Conservation (phyloP, 2,113 vertebrate species). For the Sterrhoptilus dennistouni region DNA sequence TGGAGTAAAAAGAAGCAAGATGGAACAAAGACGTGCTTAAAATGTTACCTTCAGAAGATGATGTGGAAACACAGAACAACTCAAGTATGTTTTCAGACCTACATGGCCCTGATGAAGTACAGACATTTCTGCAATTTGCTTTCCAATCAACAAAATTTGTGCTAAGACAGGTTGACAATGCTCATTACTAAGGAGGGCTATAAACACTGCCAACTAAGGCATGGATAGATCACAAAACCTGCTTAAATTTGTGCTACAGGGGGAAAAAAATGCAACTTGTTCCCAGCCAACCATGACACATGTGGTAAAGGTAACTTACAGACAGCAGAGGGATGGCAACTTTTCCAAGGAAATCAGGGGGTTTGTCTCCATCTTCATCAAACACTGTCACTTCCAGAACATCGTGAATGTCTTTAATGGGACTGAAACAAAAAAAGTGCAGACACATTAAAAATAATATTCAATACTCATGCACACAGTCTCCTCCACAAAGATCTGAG, state of each 20-base stretch:
- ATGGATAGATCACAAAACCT: not conserved
- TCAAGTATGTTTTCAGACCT: constrained; percentile 40
- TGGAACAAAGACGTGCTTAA: constrained; percentile 33
- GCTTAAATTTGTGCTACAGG: not conserved
- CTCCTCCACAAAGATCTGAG: constrained; percentile 45
- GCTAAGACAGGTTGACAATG: not conserved
- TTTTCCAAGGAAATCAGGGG: constrained; percentile 91
- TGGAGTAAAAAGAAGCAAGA: constrained; percentile 38
- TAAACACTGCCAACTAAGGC: constrained; percentile 28
- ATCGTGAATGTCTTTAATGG: constrained; percentile 94
- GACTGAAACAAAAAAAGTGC: constrained; percentile 76
- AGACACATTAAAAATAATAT: not conserved
- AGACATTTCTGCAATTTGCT: not conserved
- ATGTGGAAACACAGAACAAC: constrained; percentile 36
- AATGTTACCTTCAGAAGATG: constrained; percentile 30
- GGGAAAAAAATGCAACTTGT: not conserved
- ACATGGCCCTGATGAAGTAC: not conserved
- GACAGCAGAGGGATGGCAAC: constrained; percentile 90
- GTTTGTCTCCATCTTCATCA: constrained; percentile 93
- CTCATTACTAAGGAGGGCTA: not conserved
- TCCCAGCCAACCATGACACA: not conserved
- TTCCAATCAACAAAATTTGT: constrained; percentile 4
- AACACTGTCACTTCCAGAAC: constrained; percentile 89
- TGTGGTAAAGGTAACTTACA: constrained; percentile 75
- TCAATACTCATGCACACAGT: not conserved